Evolutionary conservation across 2,797 vertebrate genomes (phyloP).

Genomic region (Sardinella longiceps): DNA sequence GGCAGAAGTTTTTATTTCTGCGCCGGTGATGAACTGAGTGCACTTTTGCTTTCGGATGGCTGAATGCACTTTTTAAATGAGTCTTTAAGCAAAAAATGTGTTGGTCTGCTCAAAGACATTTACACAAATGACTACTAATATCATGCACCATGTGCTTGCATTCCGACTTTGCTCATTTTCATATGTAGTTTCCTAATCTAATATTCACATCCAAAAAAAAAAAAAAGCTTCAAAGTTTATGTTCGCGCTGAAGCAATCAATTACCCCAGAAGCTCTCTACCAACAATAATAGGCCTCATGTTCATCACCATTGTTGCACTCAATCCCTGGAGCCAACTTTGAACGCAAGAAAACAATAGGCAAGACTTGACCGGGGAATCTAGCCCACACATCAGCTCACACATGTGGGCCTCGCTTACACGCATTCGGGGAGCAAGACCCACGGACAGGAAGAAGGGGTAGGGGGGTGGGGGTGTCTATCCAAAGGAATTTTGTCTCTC

Average conservation of each 20-base stretch:
- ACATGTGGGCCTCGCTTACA: neutral
- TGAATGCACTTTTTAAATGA: slow-evolving; percentile 20
- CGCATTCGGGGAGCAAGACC: slow-evolving; percentile 18
- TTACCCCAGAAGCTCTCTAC: neutral
- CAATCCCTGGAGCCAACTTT: slow-evolving; percentile 8
- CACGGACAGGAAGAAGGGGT: slow-evolving; percentile 55
- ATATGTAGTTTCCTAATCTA: neutral
- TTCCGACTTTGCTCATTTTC: neutral
- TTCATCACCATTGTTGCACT: neutral
- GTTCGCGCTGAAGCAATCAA: neutral
- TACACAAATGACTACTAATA: slow-evolving; percentile 22
- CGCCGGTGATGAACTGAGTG: slow-evolving; percentile 2
- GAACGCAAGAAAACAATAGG: neutral
- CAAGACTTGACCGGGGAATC: neutral
- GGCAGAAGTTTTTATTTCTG: slow-evolving; percentile 25
- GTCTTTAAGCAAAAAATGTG: slow-evolving; percentile 12
- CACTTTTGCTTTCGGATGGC: slow-evolving; percentile 15
- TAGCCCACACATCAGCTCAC: neutral
- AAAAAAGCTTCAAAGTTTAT: neutral
- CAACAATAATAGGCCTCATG: neutral
- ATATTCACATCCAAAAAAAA: slow-evolving; percentile 7
- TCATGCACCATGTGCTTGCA: slow-evolving; percentile 23
- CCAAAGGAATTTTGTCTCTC: slow-evolving; percentile 31
- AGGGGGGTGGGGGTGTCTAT: too few species aligned
- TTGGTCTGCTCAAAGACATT: slow-evolving; percentile 22